Evolutionary conservation across 2,888 invertebrate genomes (phyloP).

Genomic region (Polydrusus pterygomalis): DNA sequence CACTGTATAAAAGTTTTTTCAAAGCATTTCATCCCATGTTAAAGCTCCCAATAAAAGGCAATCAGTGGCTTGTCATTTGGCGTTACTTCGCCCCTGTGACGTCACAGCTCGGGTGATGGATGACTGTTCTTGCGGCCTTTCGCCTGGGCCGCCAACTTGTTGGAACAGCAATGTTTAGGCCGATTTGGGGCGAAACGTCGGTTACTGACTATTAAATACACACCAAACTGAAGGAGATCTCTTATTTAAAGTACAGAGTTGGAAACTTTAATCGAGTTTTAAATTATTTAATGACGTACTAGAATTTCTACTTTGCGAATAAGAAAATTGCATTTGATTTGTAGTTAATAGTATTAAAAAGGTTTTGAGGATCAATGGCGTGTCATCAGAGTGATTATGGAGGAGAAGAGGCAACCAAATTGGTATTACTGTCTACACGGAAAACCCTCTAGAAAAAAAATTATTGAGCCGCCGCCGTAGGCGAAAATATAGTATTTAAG

Average conservation of each 20-base stretch:
- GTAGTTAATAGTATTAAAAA: no score
- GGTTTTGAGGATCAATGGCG: no score
- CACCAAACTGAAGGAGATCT: conserved; percentile 38
- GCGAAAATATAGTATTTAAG: no score
- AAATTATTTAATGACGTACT: conserved; percentile 22
- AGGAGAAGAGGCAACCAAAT: no score
- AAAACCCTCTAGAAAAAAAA: no score
- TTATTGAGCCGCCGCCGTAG: no score
- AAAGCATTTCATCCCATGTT: conserved; percentile 64
- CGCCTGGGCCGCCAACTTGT: conserved; percentile 68
- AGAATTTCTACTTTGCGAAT: background rate
- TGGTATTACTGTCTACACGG: no score
- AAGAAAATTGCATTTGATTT: background rate
- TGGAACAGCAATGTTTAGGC: conserved; percentile 57
- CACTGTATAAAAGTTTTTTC: conserved; percentile 1
- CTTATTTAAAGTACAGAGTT: conserved; percentile 47
- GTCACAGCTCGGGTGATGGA: conserved; percentile 69
- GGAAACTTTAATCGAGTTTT: conserved; percentile 15
- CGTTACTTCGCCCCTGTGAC: conserved; percentile 69
- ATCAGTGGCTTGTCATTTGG: conserved; percentile 74
- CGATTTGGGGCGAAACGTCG: conserved; percentile 41
- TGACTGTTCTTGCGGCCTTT: conserved; percentile 68
- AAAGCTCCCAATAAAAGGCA: conserved; percentile 74
- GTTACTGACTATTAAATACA: conserved; percentile 41
- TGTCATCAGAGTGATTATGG: no score